phyloP scores from a whole-genome alignment of 2,888 invertebrate species.

The Tiphia femorata region DNA sequence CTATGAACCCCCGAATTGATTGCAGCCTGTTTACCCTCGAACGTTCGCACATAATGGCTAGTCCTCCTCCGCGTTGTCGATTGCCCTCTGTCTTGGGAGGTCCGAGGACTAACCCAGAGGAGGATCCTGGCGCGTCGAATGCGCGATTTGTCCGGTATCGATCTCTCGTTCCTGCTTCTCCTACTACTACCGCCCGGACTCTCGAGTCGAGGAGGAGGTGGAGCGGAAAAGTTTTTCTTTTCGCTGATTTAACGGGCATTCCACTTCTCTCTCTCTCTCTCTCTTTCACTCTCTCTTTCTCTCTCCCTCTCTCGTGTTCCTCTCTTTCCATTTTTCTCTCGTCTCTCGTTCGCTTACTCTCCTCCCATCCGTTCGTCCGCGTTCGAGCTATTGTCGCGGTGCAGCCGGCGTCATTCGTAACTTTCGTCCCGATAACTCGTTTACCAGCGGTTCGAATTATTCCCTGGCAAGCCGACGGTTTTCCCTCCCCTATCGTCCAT shows the following conservation, averaged over 20 bases:
- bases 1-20: conserved; percentile 53
- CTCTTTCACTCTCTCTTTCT: not conserved
- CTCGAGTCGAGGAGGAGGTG: not conserved
- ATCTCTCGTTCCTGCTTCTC: not conserved
- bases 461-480: conserved; percentile 31
- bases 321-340: too few relatives aligned
- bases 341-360: not conserved
- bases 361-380: not conserved
- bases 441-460: conserved; percentile 39
- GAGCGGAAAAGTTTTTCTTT: not conserved
- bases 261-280: not conserved
- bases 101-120: conserved; percentile 10
- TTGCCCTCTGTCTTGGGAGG: conserved; percentile 39
- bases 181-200: not conserved
- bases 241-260: not conserved
- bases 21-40: conserved; percentile 54
- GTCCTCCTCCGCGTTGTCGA: conserved; percentile 35
- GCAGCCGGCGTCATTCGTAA: conserved; percentile 35
- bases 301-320: not conserved
- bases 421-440: conserved; percentile 44
- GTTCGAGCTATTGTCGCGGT: conserved; percentile 15
- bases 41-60: conserved; percentile 45
- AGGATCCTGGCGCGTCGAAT: not conserved
- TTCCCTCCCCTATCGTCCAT: too few relatives aligned
- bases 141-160: conserved; percentile 1